A percentile compares a stretch with the other conserved stretches of the same genome.
These are phyloP conservation scores for Leptobrachium ailaonicum DNA, from an alignment of 2,113 vertebrate species.

Conservation along the genomic window DNA sequence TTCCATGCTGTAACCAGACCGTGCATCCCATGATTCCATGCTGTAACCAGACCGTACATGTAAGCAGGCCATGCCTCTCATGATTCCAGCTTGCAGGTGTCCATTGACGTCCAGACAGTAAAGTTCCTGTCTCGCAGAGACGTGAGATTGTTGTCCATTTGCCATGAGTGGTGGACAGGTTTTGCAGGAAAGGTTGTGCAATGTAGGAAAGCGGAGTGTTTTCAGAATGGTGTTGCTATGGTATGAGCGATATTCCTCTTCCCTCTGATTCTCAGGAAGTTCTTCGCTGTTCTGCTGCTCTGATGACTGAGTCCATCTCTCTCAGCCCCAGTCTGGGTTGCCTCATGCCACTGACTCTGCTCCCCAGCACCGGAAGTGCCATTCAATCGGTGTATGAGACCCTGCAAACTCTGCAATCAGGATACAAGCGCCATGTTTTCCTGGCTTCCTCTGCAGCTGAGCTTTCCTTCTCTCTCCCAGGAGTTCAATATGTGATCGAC, in stretches of 20 bases:
- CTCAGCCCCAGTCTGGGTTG: constrained; percentile 70
- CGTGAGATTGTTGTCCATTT: too few species aligned
- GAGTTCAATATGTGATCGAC: constrained; percentile 82
- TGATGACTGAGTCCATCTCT: constrained; percentile 70
- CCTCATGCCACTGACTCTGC: constrained; percentile 73
- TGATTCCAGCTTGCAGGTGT: too few species aligned
- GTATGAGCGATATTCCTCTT: background rate
- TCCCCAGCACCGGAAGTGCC: constrained; percentile 62
- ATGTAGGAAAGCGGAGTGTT: too few species aligned
- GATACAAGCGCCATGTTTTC: constrained; percentile 66
- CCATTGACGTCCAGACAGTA: too few species aligned
- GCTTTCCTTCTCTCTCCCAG: constrained; percentile 81
- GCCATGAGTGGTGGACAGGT: too few species aligned
- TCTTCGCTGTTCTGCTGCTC: constrained; percentile 50
- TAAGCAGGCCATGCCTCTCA: too few species aligned
- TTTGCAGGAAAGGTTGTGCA: too few species aligned
- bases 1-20: too few species aligned
- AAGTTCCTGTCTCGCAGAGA: too few species aligned
- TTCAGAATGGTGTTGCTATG: background rate
- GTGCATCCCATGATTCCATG: too few species aligned
- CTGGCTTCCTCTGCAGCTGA: constrained; percentile 81
- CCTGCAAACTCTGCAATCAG: background rate
- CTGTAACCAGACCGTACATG: too few species aligned
- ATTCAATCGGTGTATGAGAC: constrained; percentile 76
- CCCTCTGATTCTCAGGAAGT: constrained; percentile 8